Evolutionary conservation across 1,140 invertebrate species (phyloP).

Genomic region (Sycophila sp.): DNA sequence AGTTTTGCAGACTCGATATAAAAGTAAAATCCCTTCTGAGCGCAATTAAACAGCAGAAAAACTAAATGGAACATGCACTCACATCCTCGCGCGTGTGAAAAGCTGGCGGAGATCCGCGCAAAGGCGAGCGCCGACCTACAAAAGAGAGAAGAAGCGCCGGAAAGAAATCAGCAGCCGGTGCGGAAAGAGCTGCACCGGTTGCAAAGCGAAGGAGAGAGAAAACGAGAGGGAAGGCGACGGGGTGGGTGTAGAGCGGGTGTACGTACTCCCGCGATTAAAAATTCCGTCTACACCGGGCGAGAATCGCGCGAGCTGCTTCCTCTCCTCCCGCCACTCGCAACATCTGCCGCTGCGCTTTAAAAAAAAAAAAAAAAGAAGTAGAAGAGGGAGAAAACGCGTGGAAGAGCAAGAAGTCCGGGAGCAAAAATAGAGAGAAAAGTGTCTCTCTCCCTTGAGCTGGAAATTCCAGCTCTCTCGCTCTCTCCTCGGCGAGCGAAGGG

Average conservation of each 20-base stretch:
- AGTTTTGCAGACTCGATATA: too few relatives aligned
- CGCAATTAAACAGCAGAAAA: too few relatives aligned
- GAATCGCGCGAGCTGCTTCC: too few relatives aligned
- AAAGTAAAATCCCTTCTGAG: too few relatives aligned
- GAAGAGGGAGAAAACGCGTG: constrained; percentile 16
- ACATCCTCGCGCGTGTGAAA: too few relatives aligned
- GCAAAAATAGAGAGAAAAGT: not conserved
- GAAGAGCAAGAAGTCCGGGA: not conserved
- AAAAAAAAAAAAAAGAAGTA: constrained; percentile 38
- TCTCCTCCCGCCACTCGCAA: constrained; percentile 50
- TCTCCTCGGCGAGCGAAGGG: constrained; percentile 20
- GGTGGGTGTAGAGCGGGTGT: not conserved
- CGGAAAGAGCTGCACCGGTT: too few relatives aligned
- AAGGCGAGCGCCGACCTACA: not conserved
- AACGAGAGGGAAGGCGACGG: constrained; percentile 16
- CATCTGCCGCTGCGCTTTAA: constrained; percentile 58
- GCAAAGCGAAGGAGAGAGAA: not conserved
- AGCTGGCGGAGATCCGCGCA: not conserved
- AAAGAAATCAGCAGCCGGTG: not conserved
- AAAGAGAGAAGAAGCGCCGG: not conserved
- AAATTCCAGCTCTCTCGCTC: not conserved
- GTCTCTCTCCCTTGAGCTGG: not conserved
- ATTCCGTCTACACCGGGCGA: constrained; percentile 58
- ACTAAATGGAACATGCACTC: too few relatives aligned
- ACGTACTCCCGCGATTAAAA: constrained; percentile 54